These are phyloP conservation scores for Noctua janthina DNA, from an alignment of 2,888 invertebrate species.

Conservation along the genomic window DNA sequence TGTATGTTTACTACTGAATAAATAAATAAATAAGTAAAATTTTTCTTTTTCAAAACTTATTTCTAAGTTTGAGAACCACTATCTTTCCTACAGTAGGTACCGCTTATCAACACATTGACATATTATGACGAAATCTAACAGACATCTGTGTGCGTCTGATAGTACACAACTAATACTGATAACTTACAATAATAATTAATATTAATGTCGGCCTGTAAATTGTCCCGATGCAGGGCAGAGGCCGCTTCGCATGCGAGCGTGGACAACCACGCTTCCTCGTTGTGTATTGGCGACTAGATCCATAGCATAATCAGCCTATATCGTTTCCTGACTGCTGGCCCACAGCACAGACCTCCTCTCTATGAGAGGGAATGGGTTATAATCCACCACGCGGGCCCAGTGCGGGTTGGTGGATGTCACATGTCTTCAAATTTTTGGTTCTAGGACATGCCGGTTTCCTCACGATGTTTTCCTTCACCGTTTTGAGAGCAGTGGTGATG, in stretches of 20 bases:
- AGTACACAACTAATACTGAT: constrained; percentile 24
- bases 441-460: too few relatives aligned
- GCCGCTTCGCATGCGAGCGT: neutral
- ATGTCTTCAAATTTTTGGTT: neutral
- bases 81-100: neutral
- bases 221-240: neutral
- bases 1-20: too few relatives aligned
- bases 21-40: too few relatives aligned
- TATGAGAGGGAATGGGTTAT: neutral
- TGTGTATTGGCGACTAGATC: neutral
- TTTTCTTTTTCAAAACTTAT: neutral
- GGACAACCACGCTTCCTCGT: neutral
- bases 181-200: constrained; percentile 20
- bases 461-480: too few relatives aligned
- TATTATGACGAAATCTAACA: constrained; percentile 37
- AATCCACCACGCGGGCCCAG: neutral
- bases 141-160: constrained; percentile 30
- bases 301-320: neutral
- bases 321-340: neutral
- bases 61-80: constrained; percentile 45
- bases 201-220: neutral
- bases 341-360: neutral
- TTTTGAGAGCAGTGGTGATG: too few relatives aligned
- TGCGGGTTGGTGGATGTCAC: neutral
- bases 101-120: constrained; percentile 35